Base-by-base conservation (phyloP, 2,888 invertebrate species). In the Flexamia atlantica region DNA sequence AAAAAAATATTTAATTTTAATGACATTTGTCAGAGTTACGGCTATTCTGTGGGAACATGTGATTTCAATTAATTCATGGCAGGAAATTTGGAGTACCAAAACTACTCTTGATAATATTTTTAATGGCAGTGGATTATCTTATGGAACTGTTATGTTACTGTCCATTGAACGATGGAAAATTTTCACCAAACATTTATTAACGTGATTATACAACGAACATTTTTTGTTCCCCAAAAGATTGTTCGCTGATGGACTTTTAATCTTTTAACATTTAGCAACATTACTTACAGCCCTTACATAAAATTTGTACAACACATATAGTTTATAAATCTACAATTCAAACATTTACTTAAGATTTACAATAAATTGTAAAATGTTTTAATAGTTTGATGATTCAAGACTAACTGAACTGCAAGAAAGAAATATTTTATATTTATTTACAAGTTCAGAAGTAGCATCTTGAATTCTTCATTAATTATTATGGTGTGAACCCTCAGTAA, bases 311-410 rank as follows among this genome's bases (percentile, higher is more conserved):
- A 64, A 64, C 64, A 64, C 30, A 28, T 5, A 64, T 64, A 64
- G 14, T 64, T 28, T 53, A 53, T 23, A 64, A 64, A 64, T 17
- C 28, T 30, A 64, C 64, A 64, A 64, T 64, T 53, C 14, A 64
- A 64, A 64, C 64, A 64, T 64, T 64, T 64, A 64, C 64, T 64
- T 14, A 25, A 23, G 9, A 57, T 57, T n/a, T 57, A 23, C 57
- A 20, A 57, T 57, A 7, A n/a, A 50, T 50, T n/a, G n/a, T 12
- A 40, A 57, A 23, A 57, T 23, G 57, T 12, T 23, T 57, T 64
- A 9, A 30, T 64, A 64, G 64, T 28, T 64, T 64, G 25, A 64
- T 64, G 10, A 23, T 53, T 53, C 23, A 28, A 28, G 14, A 28
- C 64, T 28, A 64, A 64, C 64, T 64, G 7, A 57, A 20, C 3